Evolutionary conservation across 2,888 invertebrate species (phyloP).

Genomic region (Homarus gammarus): DNA sequence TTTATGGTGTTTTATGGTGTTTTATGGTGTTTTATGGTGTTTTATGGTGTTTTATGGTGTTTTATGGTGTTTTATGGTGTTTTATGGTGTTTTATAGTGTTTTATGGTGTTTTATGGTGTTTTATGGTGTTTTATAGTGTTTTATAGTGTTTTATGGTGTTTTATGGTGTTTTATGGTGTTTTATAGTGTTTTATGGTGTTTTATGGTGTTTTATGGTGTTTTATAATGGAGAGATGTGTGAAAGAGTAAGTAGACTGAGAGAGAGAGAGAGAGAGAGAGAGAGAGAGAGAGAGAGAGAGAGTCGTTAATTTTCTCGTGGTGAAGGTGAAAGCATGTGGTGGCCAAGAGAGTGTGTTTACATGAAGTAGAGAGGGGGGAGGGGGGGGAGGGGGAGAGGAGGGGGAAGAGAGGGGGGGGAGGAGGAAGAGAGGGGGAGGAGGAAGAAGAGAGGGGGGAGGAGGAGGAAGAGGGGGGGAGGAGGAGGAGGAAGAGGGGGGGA

Average conservation of each 20-base stretch:
- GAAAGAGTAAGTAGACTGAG: background rate
- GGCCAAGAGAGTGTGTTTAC: background rate
- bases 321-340: background rate
- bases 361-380: background rate
- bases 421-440: background rate
- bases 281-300: conserved; percentile 34
- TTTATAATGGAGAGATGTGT: background rate
- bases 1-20: no score
- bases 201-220: background rate
- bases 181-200: background rate
- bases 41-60: no score
- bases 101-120: no score
- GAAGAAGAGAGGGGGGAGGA: background rate
- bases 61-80: no score
- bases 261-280: conserved; percentile 7
- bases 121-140: no score
- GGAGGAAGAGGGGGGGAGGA: background rate
- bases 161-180: no score
- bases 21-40: no score
- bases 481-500: background rate
- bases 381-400: background rate
- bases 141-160: no score
- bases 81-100: no score
- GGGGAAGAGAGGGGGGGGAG: background rate
- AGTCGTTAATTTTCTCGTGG: background rate